Conservation (phyloP, 2,113 vertebrate species). For the Hyla sarda region DNA sequence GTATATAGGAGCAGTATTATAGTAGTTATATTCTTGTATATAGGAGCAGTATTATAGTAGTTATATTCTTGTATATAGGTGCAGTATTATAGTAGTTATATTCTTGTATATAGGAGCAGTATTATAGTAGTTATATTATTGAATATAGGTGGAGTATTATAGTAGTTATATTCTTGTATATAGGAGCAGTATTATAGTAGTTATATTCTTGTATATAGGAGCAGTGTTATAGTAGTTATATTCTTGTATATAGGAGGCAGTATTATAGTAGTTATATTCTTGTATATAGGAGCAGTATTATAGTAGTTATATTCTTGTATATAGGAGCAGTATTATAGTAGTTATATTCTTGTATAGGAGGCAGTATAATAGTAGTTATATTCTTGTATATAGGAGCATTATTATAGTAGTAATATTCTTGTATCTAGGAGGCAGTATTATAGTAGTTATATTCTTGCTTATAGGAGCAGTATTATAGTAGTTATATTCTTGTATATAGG, state of each 20-base stretch:
- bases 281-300: not conserved
- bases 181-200: not conserved
- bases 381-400: not conserved
- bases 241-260: not conserved
- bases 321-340: too few relatives aligned
- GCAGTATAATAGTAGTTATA: too few relatives aligned
- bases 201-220: too few relatives aligned
- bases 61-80: too few relatives aligned
- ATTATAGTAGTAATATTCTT: not conserved
- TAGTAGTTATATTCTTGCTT: not conserved
- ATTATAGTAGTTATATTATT: not conserved
- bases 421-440: not conserved
- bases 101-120: not conserved
- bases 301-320: not conserved
- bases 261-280: slow-evolving; percentile 6
- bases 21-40: not conserved
- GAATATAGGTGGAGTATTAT: too few relatives aligned
- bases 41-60: not conserved
- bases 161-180: not conserved
- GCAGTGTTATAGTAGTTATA: slow-evolving; percentile 5
- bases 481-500: not conserved
- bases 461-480: too few relatives aligned
- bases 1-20: not conserved
- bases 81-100: not conserved
- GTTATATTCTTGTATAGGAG: too few relatives aligned